Conservation (phyloP, 1,140 invertebrate species). For the Chrysomallon squamiferum region DNA sequence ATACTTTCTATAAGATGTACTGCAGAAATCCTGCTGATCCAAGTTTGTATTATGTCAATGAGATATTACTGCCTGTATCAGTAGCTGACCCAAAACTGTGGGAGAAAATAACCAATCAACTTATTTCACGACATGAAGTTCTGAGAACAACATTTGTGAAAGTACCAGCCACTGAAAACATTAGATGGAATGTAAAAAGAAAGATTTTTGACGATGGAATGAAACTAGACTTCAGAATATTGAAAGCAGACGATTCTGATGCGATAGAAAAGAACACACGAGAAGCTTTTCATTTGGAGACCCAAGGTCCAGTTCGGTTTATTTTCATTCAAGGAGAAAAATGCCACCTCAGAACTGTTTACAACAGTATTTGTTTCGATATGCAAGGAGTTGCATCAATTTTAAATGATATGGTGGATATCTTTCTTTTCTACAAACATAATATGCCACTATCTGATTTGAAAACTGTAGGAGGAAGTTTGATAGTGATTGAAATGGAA, state of each 20-base stretch:
- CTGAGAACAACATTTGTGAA: neutral
- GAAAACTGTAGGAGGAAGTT: neutral
- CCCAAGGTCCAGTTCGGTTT: slow-evolving; percentile 17
- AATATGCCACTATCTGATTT: neutral
- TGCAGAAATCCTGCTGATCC: too few species aligned
- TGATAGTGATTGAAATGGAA: neutral
- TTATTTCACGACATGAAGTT: neutral
- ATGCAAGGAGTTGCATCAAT: neutral
- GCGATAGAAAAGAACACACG: slow-evolving; percentile 6
- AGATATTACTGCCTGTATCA: too few species aligned
- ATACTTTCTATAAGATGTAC: too few species aligned
- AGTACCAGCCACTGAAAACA: neutral
- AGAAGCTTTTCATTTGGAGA: slow-evolving; percentile 16
- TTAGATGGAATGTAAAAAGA: neutral
- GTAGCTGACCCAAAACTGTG: too few species aligned
- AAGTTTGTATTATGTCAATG: too few species aligned
- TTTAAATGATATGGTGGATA: neutral
- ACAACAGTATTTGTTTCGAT: slow-evolving; percentile 24
- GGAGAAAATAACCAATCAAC: neutral
- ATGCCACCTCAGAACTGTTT: slow-evolving; percentile 7
- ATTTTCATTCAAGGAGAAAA: slow-evolving; percentile 9
- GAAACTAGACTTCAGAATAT: neutral
- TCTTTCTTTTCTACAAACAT: neutral
- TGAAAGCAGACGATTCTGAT: neutral
- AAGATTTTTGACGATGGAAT: slow-evolving; percentile 11